Conservation (phyloP, 2,797 vertebrate species). For the Parauchenoglanis punctatus region DNA sequence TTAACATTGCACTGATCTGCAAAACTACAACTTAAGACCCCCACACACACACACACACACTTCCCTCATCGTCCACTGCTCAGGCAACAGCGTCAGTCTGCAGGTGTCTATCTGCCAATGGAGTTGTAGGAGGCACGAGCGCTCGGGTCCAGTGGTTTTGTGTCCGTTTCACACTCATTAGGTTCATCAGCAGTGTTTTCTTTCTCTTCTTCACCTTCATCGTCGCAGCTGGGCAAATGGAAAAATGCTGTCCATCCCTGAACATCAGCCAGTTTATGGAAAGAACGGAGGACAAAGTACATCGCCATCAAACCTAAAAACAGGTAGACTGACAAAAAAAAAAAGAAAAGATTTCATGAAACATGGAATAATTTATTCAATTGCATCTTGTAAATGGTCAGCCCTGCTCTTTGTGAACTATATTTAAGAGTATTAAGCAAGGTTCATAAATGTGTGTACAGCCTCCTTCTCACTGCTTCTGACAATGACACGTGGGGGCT, state of each 20-base stretch:
- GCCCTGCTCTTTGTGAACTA: neutral
- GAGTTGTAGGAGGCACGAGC: slow-evolving; percentile 73
- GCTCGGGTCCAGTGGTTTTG: slow-evolving; percentile 64
- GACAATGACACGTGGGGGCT: neutral
- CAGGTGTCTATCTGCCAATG: slow-evolving; percentile 62
- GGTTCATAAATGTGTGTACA: too few species aligned
- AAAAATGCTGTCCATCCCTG: slow-evolving; percentile 78
- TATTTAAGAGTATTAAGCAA: too few species aligned
- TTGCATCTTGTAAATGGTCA: neutral
- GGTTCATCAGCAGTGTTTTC: slow-evolving; percentile 55
- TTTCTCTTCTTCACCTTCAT: slow-evolving; percentile 69
- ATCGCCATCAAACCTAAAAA: slow-evolving; percentile 83
- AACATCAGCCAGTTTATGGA: slow-evolving; percentile 81
- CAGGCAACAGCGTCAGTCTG: neutral
- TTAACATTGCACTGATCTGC: neutral
- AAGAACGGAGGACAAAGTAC: slow-evolving; percentile 84
- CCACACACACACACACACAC: neutral
- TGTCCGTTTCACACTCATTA: slow-evolving; percentile 38
- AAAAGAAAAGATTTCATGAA: neutral
- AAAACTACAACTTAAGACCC: neutral
- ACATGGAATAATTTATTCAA: neutral
- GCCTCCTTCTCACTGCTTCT: too few species aligned
- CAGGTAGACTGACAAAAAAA: slow-evolving; percentile 72
- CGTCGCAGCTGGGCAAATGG: slow-evolving; percentile 76
- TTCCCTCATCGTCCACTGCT: slow-evolving; percentile 13